phyloP scores from a whole-genome alignment of 2,113 vertebrate species.

The Buteo buteo region DNA sequence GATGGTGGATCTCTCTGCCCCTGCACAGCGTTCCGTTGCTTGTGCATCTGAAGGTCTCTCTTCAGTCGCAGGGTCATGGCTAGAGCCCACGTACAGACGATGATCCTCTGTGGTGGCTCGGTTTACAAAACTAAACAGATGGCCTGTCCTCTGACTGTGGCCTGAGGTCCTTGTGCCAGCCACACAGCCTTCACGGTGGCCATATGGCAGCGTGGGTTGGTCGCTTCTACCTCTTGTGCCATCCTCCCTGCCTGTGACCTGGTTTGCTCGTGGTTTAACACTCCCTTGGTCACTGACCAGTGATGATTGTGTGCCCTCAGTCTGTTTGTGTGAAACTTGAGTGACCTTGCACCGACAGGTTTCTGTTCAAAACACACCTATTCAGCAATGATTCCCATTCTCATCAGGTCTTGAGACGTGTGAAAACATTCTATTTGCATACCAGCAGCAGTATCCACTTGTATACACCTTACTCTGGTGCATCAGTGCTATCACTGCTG shows the following conservation, averaged over 20 bases:
- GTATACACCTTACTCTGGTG: not conserved
- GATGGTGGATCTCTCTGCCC: not conserved
- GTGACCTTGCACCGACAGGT: not conserved
- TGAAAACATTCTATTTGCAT: not conserved
- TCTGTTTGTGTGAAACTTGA: not conserved
- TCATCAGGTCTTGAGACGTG: rapidly evolving
- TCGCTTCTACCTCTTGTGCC: not conserved
- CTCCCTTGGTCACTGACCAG: not conserved
- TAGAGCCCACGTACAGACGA: rapidly evolving
- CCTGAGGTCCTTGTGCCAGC: not conserved
- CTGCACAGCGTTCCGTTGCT: not conserved
- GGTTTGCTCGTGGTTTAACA: not conserved
- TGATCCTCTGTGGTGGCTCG: not conserved
- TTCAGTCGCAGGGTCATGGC: rapidly evolving
- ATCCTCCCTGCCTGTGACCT: not conserved
- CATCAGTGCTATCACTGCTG: not conserved
- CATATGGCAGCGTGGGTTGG: not conserved
- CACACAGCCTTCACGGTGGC: not conserved
- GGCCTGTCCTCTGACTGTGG: not conserved
- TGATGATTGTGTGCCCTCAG: not conserved
- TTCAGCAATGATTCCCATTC: not conserved
- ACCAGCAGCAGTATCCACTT: not conserved
- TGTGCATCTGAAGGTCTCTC: rapidly evolving
- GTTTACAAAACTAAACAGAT: not conserved
- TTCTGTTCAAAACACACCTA: not conserved